A percentile compares a stretch with the other conserved stretches of the same genome.
These are phyloP conservation scores for Electrophaes corylata DNA, from an alignment of 2,888 invertebrate genomes.

Conservation along the genomic window DNA sequence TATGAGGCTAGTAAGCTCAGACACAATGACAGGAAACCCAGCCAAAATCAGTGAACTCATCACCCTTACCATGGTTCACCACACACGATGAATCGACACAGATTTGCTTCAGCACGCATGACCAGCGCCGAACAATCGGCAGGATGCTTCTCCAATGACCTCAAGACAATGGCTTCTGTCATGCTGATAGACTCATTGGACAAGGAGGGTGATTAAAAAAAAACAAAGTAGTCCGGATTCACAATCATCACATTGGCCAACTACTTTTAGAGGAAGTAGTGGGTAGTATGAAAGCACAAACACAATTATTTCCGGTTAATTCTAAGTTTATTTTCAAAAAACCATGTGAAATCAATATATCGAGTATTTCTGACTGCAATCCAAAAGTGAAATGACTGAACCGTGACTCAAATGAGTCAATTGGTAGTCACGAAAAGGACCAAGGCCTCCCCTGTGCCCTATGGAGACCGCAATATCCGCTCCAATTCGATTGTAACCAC, in stretches of 20 bases:
- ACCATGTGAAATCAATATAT: not conserved
- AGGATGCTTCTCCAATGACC: slow-evolving; percentile 33
- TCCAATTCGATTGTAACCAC: slow-evolving; percentile 34
- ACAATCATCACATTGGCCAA: no score
- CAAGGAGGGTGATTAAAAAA: no score
- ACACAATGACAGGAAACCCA: slow-evolving; percentile 7
- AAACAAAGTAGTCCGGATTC: no score
- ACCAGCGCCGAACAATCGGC: slow-evolving; percentile 42
- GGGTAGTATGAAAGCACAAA: no score
- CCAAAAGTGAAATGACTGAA: slow-evolving; percentile 18
- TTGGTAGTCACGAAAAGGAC: slow-evolving; percentile 24
- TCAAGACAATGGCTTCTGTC: slow-evolving; percentile 10
- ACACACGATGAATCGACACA: slow-evolving; percentile 32
- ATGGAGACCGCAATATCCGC: slow-evolving; percentile 38
- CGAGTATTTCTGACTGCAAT: not conserved
- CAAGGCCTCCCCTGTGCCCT: slow-evolving; percentile 12
- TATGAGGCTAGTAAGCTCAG: no score
- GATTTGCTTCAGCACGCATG: slow-evolving; percentile 37
- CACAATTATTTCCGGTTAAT: no score
- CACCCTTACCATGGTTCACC: slow-evolving; percentile 26
- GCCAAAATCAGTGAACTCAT: slow-evolving; percentile 12
- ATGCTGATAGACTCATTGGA: not conserved
- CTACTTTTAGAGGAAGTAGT: no score
- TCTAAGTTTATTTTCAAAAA: no score
- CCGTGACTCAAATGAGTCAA: slow-evolving; percentile 18